Percentiles rank a stretch among this genome's conserved stretches.
These are phyloP conservation scores for Chrysina gloriosa DNA, from an alignment of 2,888 invertebrate species.

Conservation along the genomic window DNA sequence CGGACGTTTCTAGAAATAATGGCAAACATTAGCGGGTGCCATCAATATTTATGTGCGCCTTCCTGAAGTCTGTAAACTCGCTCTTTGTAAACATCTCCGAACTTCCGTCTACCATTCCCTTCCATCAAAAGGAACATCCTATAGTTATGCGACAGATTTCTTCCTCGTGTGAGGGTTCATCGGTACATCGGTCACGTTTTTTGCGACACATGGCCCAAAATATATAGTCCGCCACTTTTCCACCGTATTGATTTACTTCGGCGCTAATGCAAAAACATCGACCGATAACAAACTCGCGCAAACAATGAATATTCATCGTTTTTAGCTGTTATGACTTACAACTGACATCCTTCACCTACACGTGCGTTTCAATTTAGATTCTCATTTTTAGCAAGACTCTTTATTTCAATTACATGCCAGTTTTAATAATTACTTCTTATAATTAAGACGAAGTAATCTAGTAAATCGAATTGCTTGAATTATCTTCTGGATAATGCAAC, in stretches of 20 bases:
- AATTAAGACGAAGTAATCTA: too few species aligned
- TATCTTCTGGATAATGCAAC: too few species aligned
- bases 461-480: too few species aligned
- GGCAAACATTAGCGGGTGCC: conserved; percentile 5
- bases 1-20: not conserved
- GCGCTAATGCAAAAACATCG: not conserved
- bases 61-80: conserved; percentile 12
- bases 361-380: not conserved
- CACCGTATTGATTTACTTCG: conserved; percentile 36
- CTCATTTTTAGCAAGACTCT: too few species aligned
- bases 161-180: conserved; percentile 41
- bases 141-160: conserved; percentile 43
- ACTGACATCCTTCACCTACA: not conserved
- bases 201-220: conserved; percentile 48
- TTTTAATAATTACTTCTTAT: too few species aligned
- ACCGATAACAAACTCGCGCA: conserved; percentile 7
- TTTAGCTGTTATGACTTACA: conserved; percentile 1
- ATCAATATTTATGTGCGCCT: conserved; percentile 15
- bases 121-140: conserved; percentile 45
- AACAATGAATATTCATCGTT: conserved; percentile 32
- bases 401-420: too few species aligned
- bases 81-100: conserved; percentile 23
- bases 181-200: conserved; percentile 47
- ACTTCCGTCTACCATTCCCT: conserved; percentile 43
- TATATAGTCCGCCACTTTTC: conserved; percentile 37